Percentiles rank a stretch among this genome's conserved stretches.
Conservation (phyloP, 2,888 invertebrate genomes). For the Cheilosia grossa region DNA sequence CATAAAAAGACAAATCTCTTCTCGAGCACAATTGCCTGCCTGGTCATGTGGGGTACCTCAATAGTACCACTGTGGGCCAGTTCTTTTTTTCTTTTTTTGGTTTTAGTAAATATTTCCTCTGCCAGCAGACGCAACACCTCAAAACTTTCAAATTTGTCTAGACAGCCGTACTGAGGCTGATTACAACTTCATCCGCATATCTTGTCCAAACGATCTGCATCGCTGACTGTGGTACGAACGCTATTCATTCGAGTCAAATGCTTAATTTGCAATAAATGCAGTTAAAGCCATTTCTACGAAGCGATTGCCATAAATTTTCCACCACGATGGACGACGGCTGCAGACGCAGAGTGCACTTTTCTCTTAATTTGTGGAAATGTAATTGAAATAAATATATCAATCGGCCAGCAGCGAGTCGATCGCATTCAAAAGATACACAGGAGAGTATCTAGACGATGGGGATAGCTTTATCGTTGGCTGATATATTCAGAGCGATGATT, state of each 20-base stretch:
- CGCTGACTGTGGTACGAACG: slow-evolving; percentile 32
- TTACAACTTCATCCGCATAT: slow-evolving; percentile 71
- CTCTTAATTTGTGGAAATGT: slow-evolving; percentile 62
- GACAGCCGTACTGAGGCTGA: slow-evolving; percentile 59
- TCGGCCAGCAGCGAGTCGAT: neutral
- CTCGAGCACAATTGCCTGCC: slow-evolving; percentile 24
- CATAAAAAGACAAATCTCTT: slow-evolving; percentile 49
- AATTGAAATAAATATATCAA: slow-evolving; percentile 64
- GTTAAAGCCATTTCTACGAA: slow-evolving; percentile 59
- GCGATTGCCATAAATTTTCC: slow-evolving; percentile 66
- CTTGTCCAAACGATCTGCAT: slow-evolving; percentile 60
- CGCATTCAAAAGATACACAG: neutral
- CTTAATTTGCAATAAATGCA: slow-evolving; percentile 72
- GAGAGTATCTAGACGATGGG: slow-evolving; percentile 8
- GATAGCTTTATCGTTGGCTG: slow-evolving; percentile 15
- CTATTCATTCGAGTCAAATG: slow-evolving; percentile 58
- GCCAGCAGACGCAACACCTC: slow-evolving; percentile 70
- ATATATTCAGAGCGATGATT: slow-evolving; percentile 51
- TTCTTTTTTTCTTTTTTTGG: slow-evolving; percentile 7
- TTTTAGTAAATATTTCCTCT: slow-evolving; percentile 29
- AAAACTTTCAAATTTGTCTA: slow-evolving; percentile 75
- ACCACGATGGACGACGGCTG: slow-evolving; percentile 21
- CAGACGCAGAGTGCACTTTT: slow-evolving; percentile 12
- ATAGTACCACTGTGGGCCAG: slow-evolving; percentile 57
- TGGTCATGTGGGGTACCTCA: slow-evolving; percentile 50